These are phyloP conservation scores for Creontiades dilutus DNA, from an alignment of 2,888 invertebrate genomes.

Conservation along the genomic window DNA sequence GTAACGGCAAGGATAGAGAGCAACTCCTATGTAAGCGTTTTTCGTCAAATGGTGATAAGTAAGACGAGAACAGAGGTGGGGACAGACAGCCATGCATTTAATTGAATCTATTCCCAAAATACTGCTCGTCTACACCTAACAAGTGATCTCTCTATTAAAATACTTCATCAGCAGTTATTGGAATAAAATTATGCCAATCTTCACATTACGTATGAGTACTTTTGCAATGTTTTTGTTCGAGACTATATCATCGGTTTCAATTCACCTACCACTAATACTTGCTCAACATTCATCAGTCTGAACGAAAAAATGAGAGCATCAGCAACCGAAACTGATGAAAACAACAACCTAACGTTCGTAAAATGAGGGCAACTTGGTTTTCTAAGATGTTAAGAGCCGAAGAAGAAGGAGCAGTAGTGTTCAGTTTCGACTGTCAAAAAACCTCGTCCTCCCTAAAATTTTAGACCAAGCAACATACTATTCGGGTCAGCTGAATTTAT, in stretches of 20 bases:
- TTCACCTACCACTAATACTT: constrained; percentile 26
- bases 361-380: constrained; percentile 31
- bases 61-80: not conserved
- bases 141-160: constrained; percentile 31
- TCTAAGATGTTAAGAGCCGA: not conserved
- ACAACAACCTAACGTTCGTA: constrained; percentile 15
- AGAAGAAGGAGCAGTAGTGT: constrained; percentile 22
- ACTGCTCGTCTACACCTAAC: not conserved
- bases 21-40: constrained; percentile 9
- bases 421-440: constrained; percentile 45
- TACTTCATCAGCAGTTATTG: not conserved
- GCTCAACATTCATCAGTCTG: constrained; percentile 32
- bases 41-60: constrained; percentile 25
- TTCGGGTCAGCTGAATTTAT: not conserved
- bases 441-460: constrained; percentile 19
- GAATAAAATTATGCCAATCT: constrained; percentile 19
- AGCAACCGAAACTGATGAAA: not conserved
- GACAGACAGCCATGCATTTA: not conserved
- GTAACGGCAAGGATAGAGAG: not conserved
- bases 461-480: constrained; percentile 23
- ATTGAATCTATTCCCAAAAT: constrained; percentile 35
- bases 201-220: constrained; percentile 17
- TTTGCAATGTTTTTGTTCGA: constrained; percentile 31
- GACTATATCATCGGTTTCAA: constrained; percentile 38
- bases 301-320: constrained; percentile 24